These are phyloP conservation scores for Cottus gobio DNA, from an alignment of 2,113 vertebrate species.

Conservation along the genomic window DNA sequence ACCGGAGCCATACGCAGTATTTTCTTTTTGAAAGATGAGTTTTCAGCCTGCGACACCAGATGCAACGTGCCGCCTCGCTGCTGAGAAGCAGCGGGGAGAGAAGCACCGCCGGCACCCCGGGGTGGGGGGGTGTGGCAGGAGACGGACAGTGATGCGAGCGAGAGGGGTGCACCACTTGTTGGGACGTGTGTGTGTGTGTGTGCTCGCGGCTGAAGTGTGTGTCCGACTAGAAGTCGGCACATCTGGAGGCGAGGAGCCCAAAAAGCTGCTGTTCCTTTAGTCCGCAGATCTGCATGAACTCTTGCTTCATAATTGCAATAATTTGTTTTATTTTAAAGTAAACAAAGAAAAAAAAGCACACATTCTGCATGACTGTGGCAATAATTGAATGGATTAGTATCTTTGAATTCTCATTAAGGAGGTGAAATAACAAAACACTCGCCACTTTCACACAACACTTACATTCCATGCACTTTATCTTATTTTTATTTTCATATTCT, in stretches of 20 bases:
- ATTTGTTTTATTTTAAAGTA: not conserved
- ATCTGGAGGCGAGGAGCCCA: slow-evolving; percentile 13
- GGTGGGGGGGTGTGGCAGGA: slow-evolving; percentile 11
- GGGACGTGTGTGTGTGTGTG: not conserved
- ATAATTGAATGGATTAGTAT: not conserved
- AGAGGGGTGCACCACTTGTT: not conserved
- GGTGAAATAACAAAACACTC: too few species aligned
- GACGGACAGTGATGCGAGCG: slow-evolving; percentile 16
- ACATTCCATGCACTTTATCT: too few species aligned
- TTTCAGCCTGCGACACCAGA: slow-evolving; percentile 2
- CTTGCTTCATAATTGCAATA: not conserved
- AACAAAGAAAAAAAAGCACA: not conserved
- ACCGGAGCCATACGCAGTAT: not conserved
- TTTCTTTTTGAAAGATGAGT: slow-evolving; percentile 3
- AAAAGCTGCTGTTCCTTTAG: slow-evolving; percentile 4
- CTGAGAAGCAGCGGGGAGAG: slow-evolving; percentile 9
- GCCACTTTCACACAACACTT: too few species aligned
- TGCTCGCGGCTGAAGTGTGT: not conserved
- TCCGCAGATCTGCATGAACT: not conserved
- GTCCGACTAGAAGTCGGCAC: not conserved
- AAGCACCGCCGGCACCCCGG: slow-evolving; percentile 31
- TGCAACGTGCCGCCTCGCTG: slow-evolving; percentile 3
- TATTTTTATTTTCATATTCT: too few species aligned
- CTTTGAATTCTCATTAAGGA: not conserved
- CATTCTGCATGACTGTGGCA: not conserved